Evolutionary conservation across 1,140 invertebrate genomes (phyloP), one percentile per base, ranked within the genome.

Genomic region (Sycophaga agraensis): DNA sequence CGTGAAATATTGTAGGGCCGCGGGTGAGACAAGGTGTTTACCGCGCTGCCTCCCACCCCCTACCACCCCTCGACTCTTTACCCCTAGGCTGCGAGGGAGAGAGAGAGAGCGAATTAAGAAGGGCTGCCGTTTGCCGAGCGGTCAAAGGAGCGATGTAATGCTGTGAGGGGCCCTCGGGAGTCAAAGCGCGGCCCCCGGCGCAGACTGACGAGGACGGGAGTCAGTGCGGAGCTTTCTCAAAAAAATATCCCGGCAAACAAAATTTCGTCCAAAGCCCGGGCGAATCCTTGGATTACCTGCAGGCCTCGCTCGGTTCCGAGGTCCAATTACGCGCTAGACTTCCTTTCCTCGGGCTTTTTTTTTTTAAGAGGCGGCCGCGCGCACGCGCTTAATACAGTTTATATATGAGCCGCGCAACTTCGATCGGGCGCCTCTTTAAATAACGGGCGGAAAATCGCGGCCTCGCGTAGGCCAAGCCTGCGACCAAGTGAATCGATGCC

Each of bases 1-100:
- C 17, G 51, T 62, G 59, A 62, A 62, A 62, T 62, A 56, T 62
- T 49, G 42, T 40, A 62, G 42, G 22, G 59, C 51, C 51, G 45
- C 40, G 40, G 59, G 59, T 62, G 59, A n/a, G n/a, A 62, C 59
- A 56, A 62, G 59, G 51, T 62, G 59, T 62, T 62, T 62, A 62
- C 59, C 59, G 39, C 59, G 59, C 56, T 55, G 35, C 43, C 59
- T 37, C n/a, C n/a, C n/a, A n/a, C n/a, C 4, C 16, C 24, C 19
- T 1, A 9, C n/a, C n/a, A n/a, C 24, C n/a, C 24, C 34, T 31
- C 28, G 6, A 24, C 21, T 43, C 22, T 43, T 43, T 43, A 1
- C 4, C n/a, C n/a, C n/a, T n/a, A 24, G 12, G 40, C 21, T 34
- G 43, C 53, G 49, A 39, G n/a, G n/a, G n/a, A n/a, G n/a, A n/a